Evolutionary conservation across 2,888 invertebrate genomes (phyloP).

Genomic region (Diarsia rubi): DNA sequence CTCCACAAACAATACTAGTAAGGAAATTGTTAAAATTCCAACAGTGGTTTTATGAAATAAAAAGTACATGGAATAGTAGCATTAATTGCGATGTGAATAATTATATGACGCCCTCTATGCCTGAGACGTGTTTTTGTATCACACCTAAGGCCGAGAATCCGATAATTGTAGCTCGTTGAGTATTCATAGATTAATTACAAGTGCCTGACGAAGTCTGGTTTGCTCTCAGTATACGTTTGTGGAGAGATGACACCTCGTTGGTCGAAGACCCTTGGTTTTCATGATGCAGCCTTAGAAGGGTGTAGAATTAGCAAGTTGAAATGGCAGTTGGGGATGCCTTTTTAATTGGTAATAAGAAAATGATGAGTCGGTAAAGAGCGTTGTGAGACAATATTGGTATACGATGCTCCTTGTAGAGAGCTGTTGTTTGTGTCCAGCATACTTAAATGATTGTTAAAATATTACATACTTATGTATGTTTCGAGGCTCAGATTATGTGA

Average conservation of each 20-base stretch:
- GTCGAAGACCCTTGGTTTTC: slow-evolving; percentile 27
- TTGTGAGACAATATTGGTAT: not conserved
- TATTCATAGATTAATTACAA: slow-evolving; percentile 63
- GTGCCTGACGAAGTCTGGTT: slow-evolving; percentile 35
- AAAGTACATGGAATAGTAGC: slow-evolving; percentile 71
- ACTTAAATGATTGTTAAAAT: not conserved
- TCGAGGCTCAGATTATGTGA: not conserved
- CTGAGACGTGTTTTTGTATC: slow-evolving; percentile 45
- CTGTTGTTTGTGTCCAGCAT: not conserved
- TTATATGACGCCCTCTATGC: slow-evolving; percentile 70
- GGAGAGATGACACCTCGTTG: slow-evolving; percentile 23
- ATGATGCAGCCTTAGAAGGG: slow-evolving; percentile 37
- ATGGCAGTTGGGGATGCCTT: slow-evolving; percentile 24
- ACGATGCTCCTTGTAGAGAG: not conserved
- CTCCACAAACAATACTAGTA: slow-evolving; percentile 71
- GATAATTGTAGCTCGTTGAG: slow-evolving; percentile 64
- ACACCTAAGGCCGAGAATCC: slow-evolving; percentile 64
- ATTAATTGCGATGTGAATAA: slow-evolving; percentile 79
- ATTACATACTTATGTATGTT: not conserved
- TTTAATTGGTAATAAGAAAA: slow-evolving; percentile 35
- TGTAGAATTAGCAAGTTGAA: slow-evolving; percentile 43
- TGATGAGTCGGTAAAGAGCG: not conserved
- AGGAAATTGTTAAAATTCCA: slow-evolving; percentile 83
- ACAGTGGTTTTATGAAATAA: slow-evolving; percentile 65
- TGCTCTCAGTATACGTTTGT: slow-evolving; percentile 8